Base-by-base conservation (phyloP, 2,113 vertebrate species). In the Amblyornis subalaris region DNA sequence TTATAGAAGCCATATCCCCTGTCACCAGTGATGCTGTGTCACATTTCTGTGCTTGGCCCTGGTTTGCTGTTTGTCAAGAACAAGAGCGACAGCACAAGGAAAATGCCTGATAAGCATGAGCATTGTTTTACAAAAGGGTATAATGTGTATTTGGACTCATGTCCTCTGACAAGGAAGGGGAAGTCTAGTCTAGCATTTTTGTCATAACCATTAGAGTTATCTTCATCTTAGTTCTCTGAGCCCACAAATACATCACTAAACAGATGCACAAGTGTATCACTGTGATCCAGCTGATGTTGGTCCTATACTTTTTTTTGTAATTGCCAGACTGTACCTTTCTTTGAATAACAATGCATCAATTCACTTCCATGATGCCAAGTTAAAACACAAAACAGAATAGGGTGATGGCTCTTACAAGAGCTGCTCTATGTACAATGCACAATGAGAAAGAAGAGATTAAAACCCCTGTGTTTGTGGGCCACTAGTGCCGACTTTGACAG, bases 381-480 rank as follows among this genome's bases (percentile, higher is more conserved):
- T 33, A 47, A 88, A 88, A 57, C 3, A 60, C 17, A 55, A 4
- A 5, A 55, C 15, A 74, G 67, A 31, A 19, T 7, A 76, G 19
- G 14, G 36, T 2, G 3, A 14, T 44, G 22, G 7, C 33, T 89
- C 3, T 0, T 75, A 31, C 4, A 58, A 55, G 36, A 92, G 12
- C 38, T 80, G 38, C 18, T 55, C 24, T 55, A 7, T 13, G 38
- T 48, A 51, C 44, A 51, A 7, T 3, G 5, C 1, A 2, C 0
- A 2, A 14, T 14, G n/a, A 36, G 66, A 92, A 61, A 16, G 13
- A 72, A 85, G 48, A 61, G 28, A 19, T 65, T 72, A 72, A 93
- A 78, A 71, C 1, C 2, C 13, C 21, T 0, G 0, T 5, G 4
- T 53, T 20, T 82, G 31, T 44, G 33, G 42, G 9, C 22, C 1